Conservation (phyloP, 1,140 invertebrate genomes). For the Megalonaias nervosa region DNA sequence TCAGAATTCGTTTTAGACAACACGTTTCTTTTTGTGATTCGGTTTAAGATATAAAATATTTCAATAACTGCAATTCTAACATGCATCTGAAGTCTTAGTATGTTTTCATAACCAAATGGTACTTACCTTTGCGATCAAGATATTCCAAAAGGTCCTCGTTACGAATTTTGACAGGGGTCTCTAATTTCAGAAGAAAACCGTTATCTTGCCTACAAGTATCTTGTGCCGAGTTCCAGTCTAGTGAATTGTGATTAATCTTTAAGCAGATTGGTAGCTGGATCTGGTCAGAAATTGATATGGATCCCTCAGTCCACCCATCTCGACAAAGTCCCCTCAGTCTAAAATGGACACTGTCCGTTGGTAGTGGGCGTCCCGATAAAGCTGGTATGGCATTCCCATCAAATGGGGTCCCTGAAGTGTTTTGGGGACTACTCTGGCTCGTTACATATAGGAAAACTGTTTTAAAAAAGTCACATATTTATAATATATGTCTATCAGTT, state of each 20-base stretch:
- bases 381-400: too few relatives aligned
- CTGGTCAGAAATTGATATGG: constrained; percentile 3
- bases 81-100: neutral
- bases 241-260: constrained; percentile 24
- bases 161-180: neutral
- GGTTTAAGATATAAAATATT: neutral
- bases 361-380: too few relatives aligned
- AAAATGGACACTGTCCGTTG: too few relatives aligned
- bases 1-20: too few relatives aligned
- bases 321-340: constrained; percentile 10
- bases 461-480: too few relatives aligned
- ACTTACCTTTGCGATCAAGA: neutral
- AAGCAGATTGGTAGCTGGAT: constrained; percentile 26
- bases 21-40: neutral
- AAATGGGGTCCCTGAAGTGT: too few relatives aligned
- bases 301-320: constrained; percentile 18
- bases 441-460: too few relatives aligned
- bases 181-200: constrained; percentile 25
- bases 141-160: constrained; percentile 1
- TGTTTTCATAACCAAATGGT: neutral
- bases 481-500: too few relatives aligned
- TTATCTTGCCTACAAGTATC: constrained; percentile 17
- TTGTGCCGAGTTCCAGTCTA: constrained; percentile 17
- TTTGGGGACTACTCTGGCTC: too few relatives aligned
- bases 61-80: neutral